Evolutionary conservation across 2,797 vertebrate genomes (phyloP).

Genomic region (Myiotriccus ornatus): DNA sequence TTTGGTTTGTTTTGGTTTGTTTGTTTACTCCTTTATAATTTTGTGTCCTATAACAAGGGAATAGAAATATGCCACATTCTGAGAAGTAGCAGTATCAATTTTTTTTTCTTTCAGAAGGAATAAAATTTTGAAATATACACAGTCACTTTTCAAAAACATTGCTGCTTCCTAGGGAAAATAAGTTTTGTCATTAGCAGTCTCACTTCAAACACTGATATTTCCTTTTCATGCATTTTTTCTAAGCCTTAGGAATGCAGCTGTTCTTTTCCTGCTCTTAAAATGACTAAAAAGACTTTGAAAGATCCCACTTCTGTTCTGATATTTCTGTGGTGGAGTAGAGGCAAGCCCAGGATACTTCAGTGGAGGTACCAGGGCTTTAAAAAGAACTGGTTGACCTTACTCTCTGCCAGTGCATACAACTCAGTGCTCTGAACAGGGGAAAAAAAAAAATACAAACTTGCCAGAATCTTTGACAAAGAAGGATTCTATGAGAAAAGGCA

Average conservation of each 20-base stretch:
- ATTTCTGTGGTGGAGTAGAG: neutral
- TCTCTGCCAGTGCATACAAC: neutral
- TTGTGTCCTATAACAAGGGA: neutral
- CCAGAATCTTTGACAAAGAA: neutral
- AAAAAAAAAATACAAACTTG: neutral
- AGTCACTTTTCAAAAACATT: neutral
- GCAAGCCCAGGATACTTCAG: neutral
- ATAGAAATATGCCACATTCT: neutral
- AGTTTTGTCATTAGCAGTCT: neutral
- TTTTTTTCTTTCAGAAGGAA: neutral
- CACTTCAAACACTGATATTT: neutral
- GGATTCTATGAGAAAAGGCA: neutral
- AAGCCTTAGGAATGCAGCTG: neutral
- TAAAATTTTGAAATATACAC: neutral
- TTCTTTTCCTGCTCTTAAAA: neutral
- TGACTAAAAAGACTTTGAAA: neutral
- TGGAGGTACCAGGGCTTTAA: neutral
- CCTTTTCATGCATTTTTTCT: neutral
- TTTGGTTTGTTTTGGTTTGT: neutral
- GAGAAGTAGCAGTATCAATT: neutral
- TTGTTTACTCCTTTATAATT: neutral
- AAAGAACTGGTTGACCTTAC: neutral
- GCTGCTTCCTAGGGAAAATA: neutral
- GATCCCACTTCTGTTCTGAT: fast-evolving
- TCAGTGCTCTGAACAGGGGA: neutral